Conservation (phyloP, 2,797 vertebrate species). For the Pangasius macronema region DNA sequence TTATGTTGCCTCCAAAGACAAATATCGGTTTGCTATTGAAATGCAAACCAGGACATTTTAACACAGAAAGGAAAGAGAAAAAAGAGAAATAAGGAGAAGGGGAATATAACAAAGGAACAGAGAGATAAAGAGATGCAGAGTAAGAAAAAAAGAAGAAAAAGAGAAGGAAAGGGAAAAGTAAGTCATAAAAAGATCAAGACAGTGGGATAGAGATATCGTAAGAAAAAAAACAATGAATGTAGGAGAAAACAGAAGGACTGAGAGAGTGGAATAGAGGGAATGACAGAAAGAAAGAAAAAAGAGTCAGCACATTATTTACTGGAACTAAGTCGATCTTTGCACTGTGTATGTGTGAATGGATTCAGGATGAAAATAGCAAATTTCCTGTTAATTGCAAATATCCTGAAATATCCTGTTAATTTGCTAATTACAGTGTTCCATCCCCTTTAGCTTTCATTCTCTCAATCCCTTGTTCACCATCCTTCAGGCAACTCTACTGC, state of each 20-base stretch:
- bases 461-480: neutral
- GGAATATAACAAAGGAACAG: neutral
- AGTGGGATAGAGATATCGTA: neutral
- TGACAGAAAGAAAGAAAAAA: neutral
- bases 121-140: neutral
- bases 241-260: neutral
- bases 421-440: conserved; percentile 18
- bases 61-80: neutral
- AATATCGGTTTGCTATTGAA: conserved; percentile 62
- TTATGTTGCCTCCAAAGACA: conserved; percentile 51
- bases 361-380: conserved; percentile 15
- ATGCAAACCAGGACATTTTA: conserved; percentile 31
- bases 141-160: neutral
- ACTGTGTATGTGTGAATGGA: conserved; percentile 9
- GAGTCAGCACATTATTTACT: conserved; percentile 8
- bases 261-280: neutral
- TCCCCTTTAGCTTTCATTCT: conserved; percentile 25
- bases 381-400: conserved; percentile 16
- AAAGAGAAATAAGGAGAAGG: neutral
- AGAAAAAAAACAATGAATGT: neutral
- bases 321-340: conserved; percentile 27
- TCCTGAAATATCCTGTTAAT: conserved; percentile 26
- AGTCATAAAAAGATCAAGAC: neutral
- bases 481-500: neutral
- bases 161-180: neutral